Percentiles rank a stretch among this genome's conserved stretches.
These are phyloP conservation scores for Mesitornis unicolor DNA, from an alignment of 2,113 vertebrate genomes.

Conservation along the genomic window DNA sequence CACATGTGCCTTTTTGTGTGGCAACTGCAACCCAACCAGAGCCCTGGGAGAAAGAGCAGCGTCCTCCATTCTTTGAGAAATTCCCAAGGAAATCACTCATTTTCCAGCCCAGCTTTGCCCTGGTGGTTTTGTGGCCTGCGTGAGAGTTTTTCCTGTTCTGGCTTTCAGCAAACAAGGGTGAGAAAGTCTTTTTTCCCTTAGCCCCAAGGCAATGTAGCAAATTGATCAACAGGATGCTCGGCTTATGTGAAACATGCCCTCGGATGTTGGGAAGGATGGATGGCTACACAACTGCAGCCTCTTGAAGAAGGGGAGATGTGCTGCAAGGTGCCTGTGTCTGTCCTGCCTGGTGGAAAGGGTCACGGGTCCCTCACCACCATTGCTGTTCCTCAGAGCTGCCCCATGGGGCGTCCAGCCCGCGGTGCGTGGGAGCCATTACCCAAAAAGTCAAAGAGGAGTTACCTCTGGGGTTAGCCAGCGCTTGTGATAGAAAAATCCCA, in stretches of 20 bases:
- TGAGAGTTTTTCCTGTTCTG: background rate
- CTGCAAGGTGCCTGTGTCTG: background rate
- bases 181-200: background rate
- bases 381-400: rapidly evolving
- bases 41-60: background rate
- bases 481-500: background rate
- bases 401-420: rapidly evolving
- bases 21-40: background rate
- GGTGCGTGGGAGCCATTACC: rapidly evolving
- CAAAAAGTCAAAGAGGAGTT: background rate
- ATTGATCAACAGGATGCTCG: rapidly evolving
- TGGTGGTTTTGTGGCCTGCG: background rate
- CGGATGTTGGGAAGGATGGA: background rate
- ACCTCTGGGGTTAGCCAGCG: background rate
- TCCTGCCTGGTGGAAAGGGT: background rate
- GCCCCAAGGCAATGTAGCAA: background rate
- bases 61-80: background rate
- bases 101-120: background rate
- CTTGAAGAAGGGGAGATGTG: background rate
- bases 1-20: background rate
- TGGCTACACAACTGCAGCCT: background rate
- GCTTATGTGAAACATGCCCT: background rate
- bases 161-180: background rate
- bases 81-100: background rate
- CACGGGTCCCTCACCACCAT: background rate